Conservation (phyloP, 2,113 vertebrate genomes). For the Sebastes schlegelii region DNA sequence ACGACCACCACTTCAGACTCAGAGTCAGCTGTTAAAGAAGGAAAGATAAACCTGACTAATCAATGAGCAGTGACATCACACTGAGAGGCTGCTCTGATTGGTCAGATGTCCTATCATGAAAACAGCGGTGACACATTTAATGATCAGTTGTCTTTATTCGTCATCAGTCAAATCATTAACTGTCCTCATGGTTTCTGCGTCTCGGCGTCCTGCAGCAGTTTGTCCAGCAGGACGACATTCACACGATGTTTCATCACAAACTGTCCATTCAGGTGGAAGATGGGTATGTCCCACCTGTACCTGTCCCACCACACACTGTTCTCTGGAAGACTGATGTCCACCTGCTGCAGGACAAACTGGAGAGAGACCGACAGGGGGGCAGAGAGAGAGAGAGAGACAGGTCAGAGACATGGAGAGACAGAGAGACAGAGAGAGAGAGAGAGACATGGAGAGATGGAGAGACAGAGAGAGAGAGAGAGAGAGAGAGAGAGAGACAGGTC, state of each 20-base stretch:
- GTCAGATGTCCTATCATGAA: too few relatives aligned
- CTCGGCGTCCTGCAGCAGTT: slow-evolving; percentile 49
- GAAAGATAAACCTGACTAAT: too few relatives aligned
- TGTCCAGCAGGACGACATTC: slow-evolving; percentile 51
- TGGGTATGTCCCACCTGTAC: slow-evolving; percentile 74
- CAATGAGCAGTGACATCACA: slow-evolving; percentile 5
- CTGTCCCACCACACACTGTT: slow-evolving; percentile 63
- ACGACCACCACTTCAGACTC: too few relatives aligned
- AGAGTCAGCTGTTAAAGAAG: too few relatives aligned
- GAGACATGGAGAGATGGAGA: neutral
- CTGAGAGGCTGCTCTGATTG: slow-evolving; percentile 4
- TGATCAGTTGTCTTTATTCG: slow-evolving; percentile 27
- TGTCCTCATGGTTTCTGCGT: neutral
- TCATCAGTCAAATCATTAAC: neutral
- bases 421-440: neutral
- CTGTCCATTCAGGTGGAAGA: slow-evolving; percentile 71
- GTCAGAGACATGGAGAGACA: neutral
- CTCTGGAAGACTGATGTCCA: slow-evolving; percentile 74
- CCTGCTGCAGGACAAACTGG: slow-evolving; percentile 70
- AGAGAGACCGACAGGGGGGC: neutral
- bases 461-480: too few relatives aligned
- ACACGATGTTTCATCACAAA: slow-evolving; percentile 73
- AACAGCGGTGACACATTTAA: neutral
- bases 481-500: too few relatives aligned
- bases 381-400: neutral